phyloP scores from a whole-genome alignment of 2,113 vertebrate species.

The Mobula birostris region DNA sequence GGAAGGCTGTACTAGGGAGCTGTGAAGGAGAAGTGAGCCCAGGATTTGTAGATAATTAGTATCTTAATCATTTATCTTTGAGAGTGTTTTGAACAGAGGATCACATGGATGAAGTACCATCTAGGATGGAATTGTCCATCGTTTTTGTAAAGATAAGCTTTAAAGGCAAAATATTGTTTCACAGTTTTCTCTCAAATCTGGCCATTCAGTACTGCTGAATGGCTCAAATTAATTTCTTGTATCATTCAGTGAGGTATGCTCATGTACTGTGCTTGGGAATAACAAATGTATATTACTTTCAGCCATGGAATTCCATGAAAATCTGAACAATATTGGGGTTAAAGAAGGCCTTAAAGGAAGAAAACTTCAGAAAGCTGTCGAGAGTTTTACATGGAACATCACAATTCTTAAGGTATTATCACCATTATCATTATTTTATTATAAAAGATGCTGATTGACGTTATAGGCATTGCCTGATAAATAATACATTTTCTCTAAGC shows the following conservation, averaged over 20 bases:
- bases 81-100: not conserved
- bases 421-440: constrained; percentile 45
- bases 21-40: not conserved
- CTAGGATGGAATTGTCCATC: not conserved
- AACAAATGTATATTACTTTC: constrained; percentile 41
- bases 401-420: constrained; percentile 87
- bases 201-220: not conserved
- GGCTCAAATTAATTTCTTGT: not conserved
- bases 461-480: not conserved
- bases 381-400: constrained; percentile 98
- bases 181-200: not conserved
- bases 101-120: not conserved
- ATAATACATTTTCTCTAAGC: not conserved
- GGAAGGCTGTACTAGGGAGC: not conserved
- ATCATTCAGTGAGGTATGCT: not conserved
- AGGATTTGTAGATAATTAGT: not conserved
- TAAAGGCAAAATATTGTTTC: not conserved
- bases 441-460: not conserved
- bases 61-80: no score
- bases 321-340: constrained; percentile 76
- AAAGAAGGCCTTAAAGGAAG: constrained; percentile 91
- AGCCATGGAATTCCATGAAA: constrained; percentile 97
- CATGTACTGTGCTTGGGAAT: not conserved
- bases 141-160: not conserved
- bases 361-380: constrained; percentile 86